A percentile compares a stretch with the other conserved stretches of the same genome.
phyloP scores from a whole-genome alignment of 2,113 vertebrate genomes.

The Brevimyrus niger region DNA sequence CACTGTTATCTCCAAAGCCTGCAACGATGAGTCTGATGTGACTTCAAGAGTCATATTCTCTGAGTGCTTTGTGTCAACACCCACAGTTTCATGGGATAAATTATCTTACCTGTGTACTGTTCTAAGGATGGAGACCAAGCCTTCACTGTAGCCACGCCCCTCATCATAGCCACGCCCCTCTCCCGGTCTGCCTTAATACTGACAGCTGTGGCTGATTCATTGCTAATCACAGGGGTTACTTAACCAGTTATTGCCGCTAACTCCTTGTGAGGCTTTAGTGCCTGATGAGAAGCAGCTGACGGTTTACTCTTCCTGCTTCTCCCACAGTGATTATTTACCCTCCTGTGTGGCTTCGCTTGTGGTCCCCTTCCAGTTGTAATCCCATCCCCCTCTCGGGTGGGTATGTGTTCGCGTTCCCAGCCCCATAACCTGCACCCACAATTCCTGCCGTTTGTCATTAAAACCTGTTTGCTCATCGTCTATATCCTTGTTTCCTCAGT shows the following conservation, averaged over 20 bases:
- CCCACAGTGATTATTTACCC: not conserved
- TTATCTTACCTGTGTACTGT: not conserved
- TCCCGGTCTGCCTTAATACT: no score
- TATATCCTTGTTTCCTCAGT: not conserved
- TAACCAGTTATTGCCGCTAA: not conserved
- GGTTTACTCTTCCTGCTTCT: not conserved
- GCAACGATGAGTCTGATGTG: not conserved
- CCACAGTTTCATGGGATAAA: not conserved
- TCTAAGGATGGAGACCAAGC: not conserved
- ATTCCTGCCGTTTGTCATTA: not conserved
- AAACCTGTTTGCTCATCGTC: not conserved
- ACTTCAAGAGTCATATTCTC: not conserved
- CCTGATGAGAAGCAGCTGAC: not conserved
- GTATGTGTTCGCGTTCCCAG: not conserved
- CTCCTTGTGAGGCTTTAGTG: not conserved
- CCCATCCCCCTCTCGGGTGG: not conserved
- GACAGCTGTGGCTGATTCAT: no score
- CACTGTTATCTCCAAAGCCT: not conserved
- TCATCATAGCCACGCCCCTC: no score
- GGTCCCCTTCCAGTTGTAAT: not conserved
- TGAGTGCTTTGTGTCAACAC: not conserved
- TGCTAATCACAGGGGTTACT: no score
- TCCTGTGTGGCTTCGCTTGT: not conserved
- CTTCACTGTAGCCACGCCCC: not conserved
- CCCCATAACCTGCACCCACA: not conserved